These are phyloP conservation scores for Montipora cactus DNA, from an alignment of 64 coral and sea anemone genomes.

Conservation along the genomic window DNA sequence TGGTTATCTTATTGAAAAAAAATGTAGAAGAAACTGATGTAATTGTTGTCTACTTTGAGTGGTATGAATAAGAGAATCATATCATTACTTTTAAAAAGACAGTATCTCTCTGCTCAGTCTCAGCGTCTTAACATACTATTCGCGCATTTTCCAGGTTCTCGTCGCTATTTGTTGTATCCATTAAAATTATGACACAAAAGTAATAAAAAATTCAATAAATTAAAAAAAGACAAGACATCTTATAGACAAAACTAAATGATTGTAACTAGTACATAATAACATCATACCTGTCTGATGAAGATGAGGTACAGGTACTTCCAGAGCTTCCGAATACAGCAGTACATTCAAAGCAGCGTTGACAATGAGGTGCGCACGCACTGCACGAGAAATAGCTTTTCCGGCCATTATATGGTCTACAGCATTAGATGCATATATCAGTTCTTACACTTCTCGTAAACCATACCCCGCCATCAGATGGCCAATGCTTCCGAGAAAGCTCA, in stretches of 20 bases:
- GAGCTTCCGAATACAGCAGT: conserved; percentile 15
- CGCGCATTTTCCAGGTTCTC: no score
- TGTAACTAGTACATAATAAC: no score
- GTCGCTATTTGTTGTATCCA: no score
- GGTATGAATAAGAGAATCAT: neutral
- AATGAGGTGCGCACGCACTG: conserved; percentile 43
- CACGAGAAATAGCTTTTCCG: conserved; percentile 21
- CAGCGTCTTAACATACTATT: no score
- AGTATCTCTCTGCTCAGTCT: neutral
- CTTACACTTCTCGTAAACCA: neutral
- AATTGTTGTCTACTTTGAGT: neutral
- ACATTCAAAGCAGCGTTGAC: conserved; percentile 33
- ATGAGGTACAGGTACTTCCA: conserved; percentile 36
- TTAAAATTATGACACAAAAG: no score
- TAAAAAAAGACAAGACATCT: no score
- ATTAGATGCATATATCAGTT: conserved; percentile 45
- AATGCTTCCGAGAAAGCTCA: conserved; percentile 59
- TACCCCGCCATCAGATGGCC: conserved; percentile 42
- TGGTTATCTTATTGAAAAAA: neutral
- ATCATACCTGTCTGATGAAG: neutral
- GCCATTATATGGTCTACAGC: conserved; percentile 29
- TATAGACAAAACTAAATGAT: no score
- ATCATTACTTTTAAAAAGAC: no score
- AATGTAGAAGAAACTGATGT: neutral
- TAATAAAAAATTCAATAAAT: no score